Percentiles rank a stretch among this genome's conserved stretches.
phyloP scores from a whole-genome alignment of 1,140 invertebrate genomes.

The Hestina assimilis region DNA sequence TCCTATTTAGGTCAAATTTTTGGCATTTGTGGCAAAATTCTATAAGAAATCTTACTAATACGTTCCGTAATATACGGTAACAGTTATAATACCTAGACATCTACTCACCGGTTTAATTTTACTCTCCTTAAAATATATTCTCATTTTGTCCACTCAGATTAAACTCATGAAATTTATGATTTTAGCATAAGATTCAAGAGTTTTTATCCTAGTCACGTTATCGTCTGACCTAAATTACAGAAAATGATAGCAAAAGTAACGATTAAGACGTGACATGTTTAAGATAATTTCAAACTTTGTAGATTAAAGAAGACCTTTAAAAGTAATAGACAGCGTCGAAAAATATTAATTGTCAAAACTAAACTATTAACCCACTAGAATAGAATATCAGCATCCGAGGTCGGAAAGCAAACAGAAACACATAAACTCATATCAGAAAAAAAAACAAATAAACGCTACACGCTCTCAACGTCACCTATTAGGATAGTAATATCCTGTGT shows the following conservation, averaged over 20 bases:
- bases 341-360: too few relatives aligned
- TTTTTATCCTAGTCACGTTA: slow-evolving; percentile 10
- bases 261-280: neutral
- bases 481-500: too few relatives aligned
- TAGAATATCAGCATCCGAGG: too few relatives aligned
- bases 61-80: neutral
- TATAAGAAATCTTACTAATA: neutral
- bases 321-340: too few relatives aligned
- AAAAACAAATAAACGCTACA: too few relatives aligned
- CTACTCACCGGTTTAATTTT: slow-evolving; percentile 62
- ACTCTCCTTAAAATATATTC: slow-evolving; percentile 70
- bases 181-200: slow-evolving; percentile 62
- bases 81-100: neutral
- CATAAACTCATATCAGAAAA: too few relatives aligned
- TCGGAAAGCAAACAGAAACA: too few relatives aligned
- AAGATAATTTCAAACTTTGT: too few relatives aligned
- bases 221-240: neutral
- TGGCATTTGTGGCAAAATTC: neutral
- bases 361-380: too few relatives aligned
- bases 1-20: too few relatives aligned
- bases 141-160: slow-evolving; percentile 46
- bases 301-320: too few relatives aligned
- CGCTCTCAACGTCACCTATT: too few relatives aligned
- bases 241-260: neutral
- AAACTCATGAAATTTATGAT: slow-evolving; percentile 64